These are phyloP conservation scores for Drosophila ironensis DNA, from an alignment of 1,140 invertebrate species.

Conservation along the genomic window DNA sequence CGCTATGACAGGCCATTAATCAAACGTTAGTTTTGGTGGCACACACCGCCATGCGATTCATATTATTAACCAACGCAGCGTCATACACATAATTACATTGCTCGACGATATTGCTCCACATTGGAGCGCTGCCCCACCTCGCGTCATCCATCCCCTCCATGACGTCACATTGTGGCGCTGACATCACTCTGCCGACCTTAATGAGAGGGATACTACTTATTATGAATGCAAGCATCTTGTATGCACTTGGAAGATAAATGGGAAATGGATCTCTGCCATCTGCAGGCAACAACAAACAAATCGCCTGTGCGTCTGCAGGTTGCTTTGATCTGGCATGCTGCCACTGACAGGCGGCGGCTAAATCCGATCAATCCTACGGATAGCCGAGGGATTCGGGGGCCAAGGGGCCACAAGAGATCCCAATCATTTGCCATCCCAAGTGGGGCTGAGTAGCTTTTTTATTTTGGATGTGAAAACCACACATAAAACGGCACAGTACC, in stretches of 20 bases:
- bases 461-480: conserved; percentile 8
- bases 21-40: conserved; percentile 49
- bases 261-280: conserved; percentile 25
- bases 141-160: conserved; percentile 8
- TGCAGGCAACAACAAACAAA: conserved; percentile 33
- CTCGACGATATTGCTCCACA: conserved; percentile 57
- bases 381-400: neutral
- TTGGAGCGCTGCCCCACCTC: conserved; percentile 8
- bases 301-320: conserved; percentile 18
- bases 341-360: conserved; percentile 40
- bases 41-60: conserved; percentile 32
- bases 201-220: neutral
- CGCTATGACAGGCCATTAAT: conserved; percentile 47
- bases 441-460: conserved; percentile 1
- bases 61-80: conserved; percentile 42
- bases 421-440: conserved; percentile 19
- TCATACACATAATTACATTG: conserved; percentile 52
- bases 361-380: conserved; percentile 34
- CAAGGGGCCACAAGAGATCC: conserved; percentile 1
- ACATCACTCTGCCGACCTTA: conserved; percentile 45
- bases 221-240: too few relatives aligned
- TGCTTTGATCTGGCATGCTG: conserved; percentile 61
- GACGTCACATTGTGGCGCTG: conserved; percentile 60
- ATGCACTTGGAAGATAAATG: conserved; percentile 8
- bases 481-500: conserved; percentile 17